Evolutionary conservation across 1,140 invertebrate genomes (phyloP), one percentile per base, ranked within the genome.

Genomic region (Lanistes nyassanus): DNA sequence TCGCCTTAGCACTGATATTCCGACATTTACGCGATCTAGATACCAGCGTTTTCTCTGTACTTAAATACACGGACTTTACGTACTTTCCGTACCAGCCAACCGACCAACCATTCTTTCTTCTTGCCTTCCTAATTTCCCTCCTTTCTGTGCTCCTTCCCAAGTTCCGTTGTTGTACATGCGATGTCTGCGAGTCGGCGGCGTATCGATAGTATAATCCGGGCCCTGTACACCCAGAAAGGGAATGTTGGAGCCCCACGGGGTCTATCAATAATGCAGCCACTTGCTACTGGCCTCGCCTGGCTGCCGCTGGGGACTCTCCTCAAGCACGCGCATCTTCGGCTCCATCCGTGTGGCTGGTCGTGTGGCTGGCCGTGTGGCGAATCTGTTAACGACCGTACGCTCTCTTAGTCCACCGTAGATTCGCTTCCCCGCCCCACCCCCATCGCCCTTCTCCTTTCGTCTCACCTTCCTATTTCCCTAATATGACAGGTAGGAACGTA

Each of bases 291-390:
- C 13, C 21, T 23, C 5, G 11, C 21, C 7, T 42, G 21, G 19
- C 66, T 21, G 4, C 21, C 0, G 29, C 66, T 9, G 23, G 36
- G 36, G 19, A 19, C 29, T 31, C 29, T 16, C 21, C 34, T 23
- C 62, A 3, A 23, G 31, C 62, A 65, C 58, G 9, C 62, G 34
- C 62, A 65, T n/a, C n/a, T n/a, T n/a, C n/a, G n/a, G n/a, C 62
- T 34, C n/a, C 29, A n/a, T 34, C 62, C 19, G 7, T 37, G 65
- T 42, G 62, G 37, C 29, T 65, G 26, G 19, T 4, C 64, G 39
- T 42, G 7, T 16, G 34, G 31, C 31, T 34, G 26, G n/a, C 51
- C 16, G 42, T 26, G 39, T 0, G 7, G 19, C 26, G 7, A 39
- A 7, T 39, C 9, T 39, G 1, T 5, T 19, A 23, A 1, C 36